These are phyloP conservation scores for Meriones unguiculatus DNA, from an alignment of 2,113 vertebrate genomes.

Conservation along the genomic window DNA sequence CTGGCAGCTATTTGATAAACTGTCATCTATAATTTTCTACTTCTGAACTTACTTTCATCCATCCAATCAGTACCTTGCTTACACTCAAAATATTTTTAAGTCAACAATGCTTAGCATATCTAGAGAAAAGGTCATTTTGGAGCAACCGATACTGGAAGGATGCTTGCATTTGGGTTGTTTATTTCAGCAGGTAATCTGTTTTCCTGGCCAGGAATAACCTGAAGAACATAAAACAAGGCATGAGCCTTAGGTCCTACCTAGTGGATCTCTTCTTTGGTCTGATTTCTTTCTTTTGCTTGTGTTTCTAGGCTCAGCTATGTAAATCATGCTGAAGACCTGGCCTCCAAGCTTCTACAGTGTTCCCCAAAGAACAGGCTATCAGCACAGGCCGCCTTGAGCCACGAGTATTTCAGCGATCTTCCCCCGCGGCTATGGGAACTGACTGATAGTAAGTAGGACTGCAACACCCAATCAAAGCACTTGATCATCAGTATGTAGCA, in stretches of 20 bases:
- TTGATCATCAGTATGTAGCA: background rate
- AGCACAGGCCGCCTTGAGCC: conserved; percentile 94
- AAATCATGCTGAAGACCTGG: conserved; percentile 97
- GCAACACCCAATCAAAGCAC: conserved; percentile 38
- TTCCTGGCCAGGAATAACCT: conserved; percentile 47
- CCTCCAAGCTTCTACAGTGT: conserved; percentile 97
- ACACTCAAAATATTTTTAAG: conserved; percentile 41
- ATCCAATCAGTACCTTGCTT: conserved; percentile 36
- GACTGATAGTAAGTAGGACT: conserved; percentile 93
- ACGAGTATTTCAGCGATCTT: conserved; percentile 97
- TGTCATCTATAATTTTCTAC: conserved; percentile 55
- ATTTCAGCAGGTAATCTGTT: conserved; percentile 45
- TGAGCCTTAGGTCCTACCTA: conserved; percentile 11
- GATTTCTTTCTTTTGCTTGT: conserved; percentile 75
- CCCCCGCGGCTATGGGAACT: conserved; percentile 97
- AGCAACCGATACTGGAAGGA: conserved; percentile 31
- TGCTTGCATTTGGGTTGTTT: background rate
- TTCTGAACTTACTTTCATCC: background rate
- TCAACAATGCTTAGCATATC: background rate
- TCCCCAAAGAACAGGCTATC: conserved; percentile 98
- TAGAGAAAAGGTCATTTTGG: conserved; percentile 3
- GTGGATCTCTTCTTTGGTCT: conserved; percentile 53
- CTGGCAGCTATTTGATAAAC: conserved; percentile 57
- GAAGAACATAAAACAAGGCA: conserved; percentile 26
- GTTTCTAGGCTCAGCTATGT: conserved; percentile 93